Percentiles rank a stretch among this genome's conserved stretches.
Conservation (phyloP, 2,113 vertebrate species). For the Eublepharis macularius region DNA sequence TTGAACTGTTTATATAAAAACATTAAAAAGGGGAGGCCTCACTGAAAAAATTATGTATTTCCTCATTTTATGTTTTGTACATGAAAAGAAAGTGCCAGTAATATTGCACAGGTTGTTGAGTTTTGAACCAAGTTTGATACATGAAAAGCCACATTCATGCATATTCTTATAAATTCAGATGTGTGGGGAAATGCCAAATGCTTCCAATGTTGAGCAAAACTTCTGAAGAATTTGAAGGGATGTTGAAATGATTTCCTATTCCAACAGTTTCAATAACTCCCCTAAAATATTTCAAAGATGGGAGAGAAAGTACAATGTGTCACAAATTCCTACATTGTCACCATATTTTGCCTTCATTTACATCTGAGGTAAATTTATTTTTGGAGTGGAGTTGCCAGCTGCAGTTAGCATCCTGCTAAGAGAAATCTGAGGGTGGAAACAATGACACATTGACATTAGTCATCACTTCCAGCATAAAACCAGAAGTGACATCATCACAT, state of each 20-base stretch:
- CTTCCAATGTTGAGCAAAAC: neutral
- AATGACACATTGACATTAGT: too few species aligned
- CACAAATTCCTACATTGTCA: too few species aligned
- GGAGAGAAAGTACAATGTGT: neutral
- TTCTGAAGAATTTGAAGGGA: neutral
- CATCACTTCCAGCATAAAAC: too few species aligned
- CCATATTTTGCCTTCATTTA: too few species aligned
- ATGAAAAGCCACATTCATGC: neutral
- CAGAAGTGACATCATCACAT: too few species aligned
- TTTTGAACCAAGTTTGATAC: neutral
- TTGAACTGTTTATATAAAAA: neutral
- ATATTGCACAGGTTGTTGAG: neutral
- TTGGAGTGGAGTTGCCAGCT: too few species aligned
- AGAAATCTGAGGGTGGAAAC: too few species aligned
- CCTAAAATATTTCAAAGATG: neutral
- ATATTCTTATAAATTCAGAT: neutral
- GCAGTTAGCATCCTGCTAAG: too few species aligned
- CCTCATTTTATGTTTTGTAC: neutral
- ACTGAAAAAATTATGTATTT: constrained; percentile 9
- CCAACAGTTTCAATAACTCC: neutral
- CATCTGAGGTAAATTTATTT: too few species aligned
- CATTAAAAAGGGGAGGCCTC: neutral
- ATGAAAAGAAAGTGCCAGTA: neutral
- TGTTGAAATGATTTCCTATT: too few species aligned
- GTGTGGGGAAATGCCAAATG: neutral